These are phyloP conservation scores for Escarpia spicata DNA, from an alignment of 2,888 invertebrate species.

Conservation along the genomic window DNA sequence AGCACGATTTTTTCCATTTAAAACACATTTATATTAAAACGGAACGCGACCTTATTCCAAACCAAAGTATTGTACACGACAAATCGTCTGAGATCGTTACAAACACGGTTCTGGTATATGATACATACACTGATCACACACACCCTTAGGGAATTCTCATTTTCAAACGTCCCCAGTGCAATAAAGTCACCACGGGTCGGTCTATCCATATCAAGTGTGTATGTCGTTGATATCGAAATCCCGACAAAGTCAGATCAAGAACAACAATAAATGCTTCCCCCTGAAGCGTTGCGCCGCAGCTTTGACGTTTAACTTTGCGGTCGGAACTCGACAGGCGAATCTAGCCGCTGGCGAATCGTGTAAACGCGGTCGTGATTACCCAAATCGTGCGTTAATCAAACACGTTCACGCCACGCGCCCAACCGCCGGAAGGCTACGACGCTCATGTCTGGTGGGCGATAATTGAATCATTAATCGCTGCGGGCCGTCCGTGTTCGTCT, in stretches of 20 bases:
- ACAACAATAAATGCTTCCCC: neutral
- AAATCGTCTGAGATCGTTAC: too few species aligned
- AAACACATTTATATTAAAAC: too few species aligned
- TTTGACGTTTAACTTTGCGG: neutral
- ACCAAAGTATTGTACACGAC: too few species aligned
- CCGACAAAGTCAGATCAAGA: conserved; percentile 16
- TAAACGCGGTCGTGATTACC: conserved; percentile 6
- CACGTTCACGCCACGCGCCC: neutral
- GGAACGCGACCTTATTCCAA: too few species aligned
- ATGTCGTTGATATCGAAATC: neutral
- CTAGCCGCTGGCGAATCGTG: neutral
- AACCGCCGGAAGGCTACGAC: neutral
- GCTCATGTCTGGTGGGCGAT: conserved; percentile 10
- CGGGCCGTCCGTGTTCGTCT: neutral
- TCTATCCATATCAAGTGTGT: neutral
- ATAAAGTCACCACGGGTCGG: neutral
- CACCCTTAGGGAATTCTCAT: neutral
- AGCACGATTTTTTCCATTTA: too few species aligned
- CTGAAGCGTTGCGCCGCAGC: neutral
- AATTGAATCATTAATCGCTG: neutral
- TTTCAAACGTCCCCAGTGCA: neutral
- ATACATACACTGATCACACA: neutral
- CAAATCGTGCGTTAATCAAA: conserved; percentile 12
- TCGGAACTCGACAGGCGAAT: neutral
- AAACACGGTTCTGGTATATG: too few species aligned